These are phyloP conservation scores for Dendronephthya gigantea DNA, from an alignment of 64 coral and sea anemone genomes.

Conservation along the genomic window DNA sequence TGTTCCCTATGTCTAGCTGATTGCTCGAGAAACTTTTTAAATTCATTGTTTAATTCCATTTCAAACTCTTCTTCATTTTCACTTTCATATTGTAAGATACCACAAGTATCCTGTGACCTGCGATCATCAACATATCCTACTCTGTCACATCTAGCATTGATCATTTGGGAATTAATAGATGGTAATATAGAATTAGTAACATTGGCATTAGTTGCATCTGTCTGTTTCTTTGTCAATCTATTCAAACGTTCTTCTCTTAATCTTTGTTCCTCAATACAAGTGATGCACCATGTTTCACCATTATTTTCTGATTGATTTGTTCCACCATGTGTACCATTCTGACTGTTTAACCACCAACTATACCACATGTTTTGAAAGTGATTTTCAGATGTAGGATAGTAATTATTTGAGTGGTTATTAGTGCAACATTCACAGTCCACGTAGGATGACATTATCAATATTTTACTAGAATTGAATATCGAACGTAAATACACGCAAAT, in stretches of 20 bases:
- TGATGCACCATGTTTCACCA: neutral
- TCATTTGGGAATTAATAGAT: neutral
- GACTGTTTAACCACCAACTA: neutral
- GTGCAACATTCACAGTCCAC: neutral
- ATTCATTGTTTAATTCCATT: slow-evolving; percentile 15
- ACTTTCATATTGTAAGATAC: neutral
- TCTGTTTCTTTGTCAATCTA: neutral
- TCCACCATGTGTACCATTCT: neutral
- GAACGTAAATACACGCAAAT: too few species aligned
- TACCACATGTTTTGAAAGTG: neutral
- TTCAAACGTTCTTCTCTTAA: neutral
- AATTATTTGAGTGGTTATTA: neutral
- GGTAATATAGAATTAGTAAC: neutral
- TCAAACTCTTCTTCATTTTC: neutral
- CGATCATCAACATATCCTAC: neutral
- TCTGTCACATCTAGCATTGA: neutral
- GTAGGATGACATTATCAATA: neutral
- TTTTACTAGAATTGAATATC: too few species aligned
- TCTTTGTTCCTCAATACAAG: neutral
- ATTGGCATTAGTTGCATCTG: neutral
- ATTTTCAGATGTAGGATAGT: too few species aligned
- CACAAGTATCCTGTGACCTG: neutral
- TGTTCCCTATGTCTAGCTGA: neutral
- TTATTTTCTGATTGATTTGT: neutral
- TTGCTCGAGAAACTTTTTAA: slow-evolving; percentile 16